These are phyloP conservation scores for Lanistes nyassanus DNA, from an alignment of 1,140 invertebrate species.

Conservation along the genomic window DNA sequence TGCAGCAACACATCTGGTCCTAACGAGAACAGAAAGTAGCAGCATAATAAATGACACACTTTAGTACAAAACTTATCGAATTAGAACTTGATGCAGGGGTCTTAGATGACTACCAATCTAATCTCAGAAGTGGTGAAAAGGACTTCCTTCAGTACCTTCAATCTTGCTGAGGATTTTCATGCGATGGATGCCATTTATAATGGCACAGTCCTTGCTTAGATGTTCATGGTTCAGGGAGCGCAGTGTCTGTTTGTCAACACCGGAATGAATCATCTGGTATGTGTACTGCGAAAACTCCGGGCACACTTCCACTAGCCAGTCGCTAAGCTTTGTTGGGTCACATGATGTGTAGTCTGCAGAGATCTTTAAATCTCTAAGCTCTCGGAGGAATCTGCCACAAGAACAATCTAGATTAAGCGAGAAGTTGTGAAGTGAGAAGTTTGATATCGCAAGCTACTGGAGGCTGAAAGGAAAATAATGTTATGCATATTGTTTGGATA, in stretches of 20 bases:
- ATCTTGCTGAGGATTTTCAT: constrained; percentile 89
- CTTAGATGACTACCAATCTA: no score
- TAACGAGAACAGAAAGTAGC: no score
- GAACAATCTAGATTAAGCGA: no score
- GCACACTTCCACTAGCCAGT: constrained; percentile 87
- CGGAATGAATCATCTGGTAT: constrained; percentile 93
- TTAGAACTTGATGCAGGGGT: no score
- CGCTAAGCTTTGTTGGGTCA: constrained; percentile 90
- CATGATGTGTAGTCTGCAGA: constrained; percentile 97
- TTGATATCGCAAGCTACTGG: no score
- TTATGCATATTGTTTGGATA: no score
- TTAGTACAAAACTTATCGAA: no score
- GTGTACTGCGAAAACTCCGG: constrained; percentile 96
- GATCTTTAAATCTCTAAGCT: constrained; percentile 92
- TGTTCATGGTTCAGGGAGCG: constrained; percentile 85
- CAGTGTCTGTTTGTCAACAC: constrained; percentile 84
- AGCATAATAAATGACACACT: no score
- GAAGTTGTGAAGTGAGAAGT: no score
- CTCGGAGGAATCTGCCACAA: constrained; percentile 83
- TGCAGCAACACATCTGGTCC: no score
- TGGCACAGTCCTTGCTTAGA: constrained; percentile 86
- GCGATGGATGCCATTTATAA: constrained; percentile 93
- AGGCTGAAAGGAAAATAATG: no score
- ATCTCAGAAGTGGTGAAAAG: no score
- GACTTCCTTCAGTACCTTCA: constrained; percentile 76